These are phyloP conservation scores for Synanthedon formicaeformis DNA, from an alignment of 2,888 invertebrate genomes.

Conservation along the genomic window DNA sequence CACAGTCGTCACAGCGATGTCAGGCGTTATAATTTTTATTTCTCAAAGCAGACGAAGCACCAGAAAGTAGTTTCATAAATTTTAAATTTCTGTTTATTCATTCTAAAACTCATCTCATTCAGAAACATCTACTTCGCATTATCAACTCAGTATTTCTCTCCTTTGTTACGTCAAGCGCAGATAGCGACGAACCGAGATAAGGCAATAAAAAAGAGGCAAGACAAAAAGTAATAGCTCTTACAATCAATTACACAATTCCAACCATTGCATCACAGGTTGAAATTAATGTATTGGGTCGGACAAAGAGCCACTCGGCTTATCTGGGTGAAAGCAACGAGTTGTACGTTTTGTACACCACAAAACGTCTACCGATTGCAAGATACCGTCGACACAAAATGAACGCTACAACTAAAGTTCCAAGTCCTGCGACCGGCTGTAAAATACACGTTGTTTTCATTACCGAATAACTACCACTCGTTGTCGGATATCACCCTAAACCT, in stretches of 20 bases:
- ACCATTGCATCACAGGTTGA: conserved; percentile 41
- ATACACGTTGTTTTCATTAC: conserved; percentile 44
- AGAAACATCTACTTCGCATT: background rate
- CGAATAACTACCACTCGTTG: conserved; percentile 44
- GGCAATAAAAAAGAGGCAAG: conserved; percentile 18
- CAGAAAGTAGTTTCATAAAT: no score
- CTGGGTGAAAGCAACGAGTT: conserved; percentile 46
- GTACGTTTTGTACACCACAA: conserved; percentile 16
- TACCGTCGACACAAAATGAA: conserved; percentile 4
- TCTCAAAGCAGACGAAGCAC: no score
- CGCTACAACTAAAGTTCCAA: no score
- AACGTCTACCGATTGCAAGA: conserved; percentile 30
- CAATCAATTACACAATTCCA: conserved; percentile 51
- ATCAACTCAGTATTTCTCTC: background rate
- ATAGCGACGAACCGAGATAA: conserved; percentile 10
- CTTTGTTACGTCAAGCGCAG: background rate
- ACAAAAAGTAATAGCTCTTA: conserved; percentile 37
- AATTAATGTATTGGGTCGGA: conserved; percentile 55
- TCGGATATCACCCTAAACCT: conserved; percentile 49
- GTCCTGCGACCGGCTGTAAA: conserved; percentile 16
- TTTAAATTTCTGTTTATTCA: no score
- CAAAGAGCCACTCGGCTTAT: conserved; percentile 51
- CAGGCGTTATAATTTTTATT: no score
- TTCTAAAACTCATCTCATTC: background rate
- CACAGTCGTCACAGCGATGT: no score